Evolutionary conservation across 2,797 vertebrate species (phyloP).

Genomic region (Carduelis carduelis): DNA sequence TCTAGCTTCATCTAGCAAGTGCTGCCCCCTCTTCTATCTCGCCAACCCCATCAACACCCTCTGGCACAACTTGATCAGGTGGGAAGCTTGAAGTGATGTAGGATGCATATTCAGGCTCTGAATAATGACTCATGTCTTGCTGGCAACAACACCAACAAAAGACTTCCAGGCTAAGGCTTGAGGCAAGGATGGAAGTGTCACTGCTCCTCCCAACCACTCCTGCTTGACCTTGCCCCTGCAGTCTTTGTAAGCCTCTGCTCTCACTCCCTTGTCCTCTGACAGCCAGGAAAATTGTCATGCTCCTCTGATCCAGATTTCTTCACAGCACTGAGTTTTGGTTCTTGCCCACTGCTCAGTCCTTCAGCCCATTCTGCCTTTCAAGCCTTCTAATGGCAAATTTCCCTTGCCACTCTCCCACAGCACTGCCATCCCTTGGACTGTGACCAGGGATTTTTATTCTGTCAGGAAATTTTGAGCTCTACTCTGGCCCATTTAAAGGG

Average conservation of each 20-base stretch:
- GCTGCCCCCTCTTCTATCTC: not conserved
- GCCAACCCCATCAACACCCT: not conserved
- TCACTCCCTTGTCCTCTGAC: not conserved
- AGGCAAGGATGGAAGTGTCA: fast-evolving
- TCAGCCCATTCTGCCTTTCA: not conserved
- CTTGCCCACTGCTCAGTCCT: not conserved
- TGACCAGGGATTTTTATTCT: not conserved
- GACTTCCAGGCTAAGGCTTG: not conserved
- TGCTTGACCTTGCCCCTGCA: not conserved
- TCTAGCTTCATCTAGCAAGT: not conserved
- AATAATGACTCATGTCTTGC: not conserved
- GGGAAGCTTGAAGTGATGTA: not conserved
- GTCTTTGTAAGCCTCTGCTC: not conserved
- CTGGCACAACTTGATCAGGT: not conserved
- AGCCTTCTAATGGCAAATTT: not conserved
- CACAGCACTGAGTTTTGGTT: not conserved
- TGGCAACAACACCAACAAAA: not conserved
- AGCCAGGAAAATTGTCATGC: not conserved
- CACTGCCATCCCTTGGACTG: not conserved
- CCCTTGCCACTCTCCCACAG: not conserved
- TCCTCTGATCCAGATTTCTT: not conserved
- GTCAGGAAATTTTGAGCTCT: not conserved
- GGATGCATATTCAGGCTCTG: not conserved
- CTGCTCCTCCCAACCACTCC: not conserved
- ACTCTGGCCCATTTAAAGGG: not conserved